Evolutionary conservation across 2,888 invertebrate species (phyloP), one percentile per base, ranked within the genome.

Genomic region (Siphonodentalium dalli): DNA sequence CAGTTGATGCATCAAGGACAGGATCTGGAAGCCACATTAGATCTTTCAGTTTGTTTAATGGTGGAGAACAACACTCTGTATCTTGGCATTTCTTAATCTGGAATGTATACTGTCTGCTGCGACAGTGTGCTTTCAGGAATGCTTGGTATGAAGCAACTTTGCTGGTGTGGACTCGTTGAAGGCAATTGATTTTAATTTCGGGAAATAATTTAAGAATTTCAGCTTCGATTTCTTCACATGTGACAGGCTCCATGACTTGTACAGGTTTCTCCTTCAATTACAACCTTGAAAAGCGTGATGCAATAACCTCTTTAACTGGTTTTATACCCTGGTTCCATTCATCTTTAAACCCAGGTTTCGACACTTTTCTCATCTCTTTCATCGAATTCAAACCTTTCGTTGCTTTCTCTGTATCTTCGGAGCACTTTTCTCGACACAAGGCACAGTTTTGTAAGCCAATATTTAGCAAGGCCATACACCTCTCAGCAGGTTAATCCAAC

Each of bases 61-160:
- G n/a, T n/a, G n/a, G n/a, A n/a, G n/a, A n/a, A n/a, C 54, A 57
- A 40, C 56, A 57, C 5, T 13, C n/a, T 21, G 9, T 11, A 44
- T 57, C 45, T 8, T 21, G 21, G 44, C 56, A 60, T 31, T 58
- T 56, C 15, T 41, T 41, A 1, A 60, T 49, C 13, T 60, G 56
- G 40, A 60, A 56, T 39, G 39, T 40, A 27, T 60, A 54, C 13
- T 54, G 54, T 2, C 33, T 21, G 26, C 34, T 42, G 24, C 41
- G 38, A 20, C 50, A 54, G 33, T 60, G 53, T 18, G 29, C 38
- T 20, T 54, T 35, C 4, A 42, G 20, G 33, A 34, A 50, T 4
- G 20, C 27, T 13, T 33, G 29, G 28, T 54, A 53, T 11, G 34
- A 38, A 27, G 9, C 20, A 24, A 44, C 20, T 27, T 38, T 48